phyloP scores from a whole-genome alignment of 2,888 invertebrate species.

The Eilema depressum region DNA sequence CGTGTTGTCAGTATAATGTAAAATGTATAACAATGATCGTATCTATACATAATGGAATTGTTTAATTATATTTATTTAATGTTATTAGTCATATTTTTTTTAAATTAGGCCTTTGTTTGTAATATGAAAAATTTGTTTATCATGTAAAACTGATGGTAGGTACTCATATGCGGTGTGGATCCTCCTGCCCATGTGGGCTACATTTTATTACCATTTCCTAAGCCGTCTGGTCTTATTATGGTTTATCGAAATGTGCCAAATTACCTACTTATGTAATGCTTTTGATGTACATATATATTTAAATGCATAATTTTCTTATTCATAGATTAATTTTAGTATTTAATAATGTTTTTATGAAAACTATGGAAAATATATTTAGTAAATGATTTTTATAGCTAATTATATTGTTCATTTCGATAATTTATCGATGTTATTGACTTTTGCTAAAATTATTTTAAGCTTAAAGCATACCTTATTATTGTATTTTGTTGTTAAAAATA shows the following conservation, averaged over 20 bases:
- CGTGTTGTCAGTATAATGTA: constrained; percentile 10
- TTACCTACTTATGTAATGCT: constrained; percentile 21
- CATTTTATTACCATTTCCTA: background rate
- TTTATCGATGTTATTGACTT: constrained; percentile 39
- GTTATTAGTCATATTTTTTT: background rate
- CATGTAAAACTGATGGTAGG: background rate
- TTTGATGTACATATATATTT: constrained; percentile 31
- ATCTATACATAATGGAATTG: constrained; percentile 32
- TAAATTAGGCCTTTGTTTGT: background rate
- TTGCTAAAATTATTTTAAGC: constrained; percentile 50
- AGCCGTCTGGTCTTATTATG: background rate
- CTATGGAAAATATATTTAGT: constrained; percentile 20
- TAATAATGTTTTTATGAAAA: constrained; percentile 3
- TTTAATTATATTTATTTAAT: background rate
- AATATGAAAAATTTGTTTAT: background rate
- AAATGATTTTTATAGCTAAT: constrained; percentile 26
- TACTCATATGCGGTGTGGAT: background rate
- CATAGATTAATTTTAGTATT: constrained; percentile 25
- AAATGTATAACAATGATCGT: constrained; percentile 25
- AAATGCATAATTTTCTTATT: constrained; percentile 32
- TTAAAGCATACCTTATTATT: constrained; percentile 57
- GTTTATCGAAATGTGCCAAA: constrained; percentile 46
- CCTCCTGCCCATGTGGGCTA: background rate
- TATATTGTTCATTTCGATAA: constrained; percentile 42
- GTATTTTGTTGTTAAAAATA: constrained; percentile 51